A percentile compares a stretch with the other conserved stretches of the same genome.
phyloP scores from a whole-genome alignment of 2,888 invertebrate species.

The Lasiommata megera region DNA sequence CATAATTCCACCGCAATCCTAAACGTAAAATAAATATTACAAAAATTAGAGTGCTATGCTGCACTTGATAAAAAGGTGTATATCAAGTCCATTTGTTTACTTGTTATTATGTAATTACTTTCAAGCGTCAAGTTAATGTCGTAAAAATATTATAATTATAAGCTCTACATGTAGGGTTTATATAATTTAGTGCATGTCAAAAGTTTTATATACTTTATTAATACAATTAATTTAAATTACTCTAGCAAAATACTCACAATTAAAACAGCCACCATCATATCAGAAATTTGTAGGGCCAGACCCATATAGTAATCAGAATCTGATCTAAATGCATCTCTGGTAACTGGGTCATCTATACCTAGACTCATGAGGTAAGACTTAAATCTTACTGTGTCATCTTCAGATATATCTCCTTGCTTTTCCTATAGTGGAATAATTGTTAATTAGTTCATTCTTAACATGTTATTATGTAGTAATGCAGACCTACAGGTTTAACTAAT shows the following conservation, averaged over 20 bases:
- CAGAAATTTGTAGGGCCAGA: conserved; percentile 92
- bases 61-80: no score
- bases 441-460: background rate
- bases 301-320: conserved; percentile 92
- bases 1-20: conserved; percentile 98
- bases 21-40: background rate
- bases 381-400: conserved; percentile 98
- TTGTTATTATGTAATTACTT: no score
- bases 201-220: no score
- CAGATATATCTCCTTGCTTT: conserved; percentile 96
- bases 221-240: background rate
- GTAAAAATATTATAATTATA: no score
- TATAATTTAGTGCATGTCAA: no score
- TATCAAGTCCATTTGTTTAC: no score
- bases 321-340: conserved; percentile 92
- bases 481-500: no score
- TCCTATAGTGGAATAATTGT: conserved; percentile 75
- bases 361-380: conserved; percentile 97
- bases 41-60: no score
- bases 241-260: conserved; percentile 85
- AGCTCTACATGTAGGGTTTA: no score
- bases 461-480: background rate
- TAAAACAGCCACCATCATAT: conserved; percentile 90
- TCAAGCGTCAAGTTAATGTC: no score
- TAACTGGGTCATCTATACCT: conserved; percentile 99